Evolutionary conservation across 2,797 vertebrate species (phyloP), one percentile per base, ranked within the genome.

Genomic region (Serranus cabrilla): DNA sequence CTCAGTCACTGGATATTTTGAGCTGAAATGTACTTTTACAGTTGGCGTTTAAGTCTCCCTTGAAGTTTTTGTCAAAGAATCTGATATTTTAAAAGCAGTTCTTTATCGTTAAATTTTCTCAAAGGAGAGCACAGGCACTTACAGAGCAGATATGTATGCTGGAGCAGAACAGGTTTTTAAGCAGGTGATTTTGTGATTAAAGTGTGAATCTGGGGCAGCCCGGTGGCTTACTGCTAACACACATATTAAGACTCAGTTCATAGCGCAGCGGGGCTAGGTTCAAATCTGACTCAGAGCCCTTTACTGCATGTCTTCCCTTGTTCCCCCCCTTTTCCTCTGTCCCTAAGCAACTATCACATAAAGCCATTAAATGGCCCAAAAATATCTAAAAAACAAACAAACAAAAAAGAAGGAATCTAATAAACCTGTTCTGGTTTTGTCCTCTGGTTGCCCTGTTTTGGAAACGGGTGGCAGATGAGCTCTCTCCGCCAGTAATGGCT

Each of bases 401-500:
- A 13, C 13, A 42, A 43, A 43, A 43, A 16, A 12, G 40, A 13
- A 16, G 27, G 27, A 43, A 43, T 43, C 13, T 43, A 14, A 43
- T 14, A 43, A 5, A 43, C 42, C 17, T 39, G 20, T 14, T 42
- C 12, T 40, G 31, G 16, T 45, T 13, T 13, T 37, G 21, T 61
- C 18, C 20, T 56, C 66, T 16, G 3, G 21, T 56, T 46, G n/a
- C 20, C 34, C 52, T 67, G 6, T 40, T 43, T 55, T 76, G 13
- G 23, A n/a, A 62, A 13, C 40, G 11, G 37, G 18, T 37, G 17
- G 20, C 23, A 27, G 21, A 52, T 73, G 45, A 8, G 21, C 60
- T 64, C 42, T 64, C 37, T 47, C 2, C 49, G 65, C 37, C 51
- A 55, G 50, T 31, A 47, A 56, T 69, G 23, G 16, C 20, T 61